These are phyloP conservation scores for Gallinago paraguaiae DNA, from an alignment of 2,113 vertebrate species.

Conservation along the genomic window DNA sequence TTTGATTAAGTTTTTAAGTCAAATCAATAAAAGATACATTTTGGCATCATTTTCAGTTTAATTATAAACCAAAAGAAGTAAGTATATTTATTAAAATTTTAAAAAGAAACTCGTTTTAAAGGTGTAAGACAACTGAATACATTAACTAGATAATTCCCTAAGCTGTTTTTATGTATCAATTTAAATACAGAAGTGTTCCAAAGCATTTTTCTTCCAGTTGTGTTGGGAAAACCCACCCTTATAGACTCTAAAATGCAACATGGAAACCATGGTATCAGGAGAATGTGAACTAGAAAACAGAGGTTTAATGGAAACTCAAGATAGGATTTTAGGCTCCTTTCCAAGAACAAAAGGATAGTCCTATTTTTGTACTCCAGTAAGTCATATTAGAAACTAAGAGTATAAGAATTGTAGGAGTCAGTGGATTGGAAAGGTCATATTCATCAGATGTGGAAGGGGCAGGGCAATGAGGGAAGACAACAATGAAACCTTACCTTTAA, in stretches of 20 bases:
- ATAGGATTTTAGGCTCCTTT: not conserved
- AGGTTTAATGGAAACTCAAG: not conserved
- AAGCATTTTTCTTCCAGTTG: not conserved
- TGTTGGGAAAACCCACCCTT: not conserved
- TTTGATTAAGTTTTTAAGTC: not conserved
- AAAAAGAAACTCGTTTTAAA: not conserved
- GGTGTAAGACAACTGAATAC: rapidly evolving
- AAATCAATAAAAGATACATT: not conserved
- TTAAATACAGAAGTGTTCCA: not conserved
- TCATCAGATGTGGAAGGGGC: not conserved
- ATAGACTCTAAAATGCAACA: not conserved
- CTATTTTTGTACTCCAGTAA: not conserved
- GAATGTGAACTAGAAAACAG: not conserved
- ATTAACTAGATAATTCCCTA: not conserved
- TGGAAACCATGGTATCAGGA: not conserved
- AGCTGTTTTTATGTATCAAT: not conserved
- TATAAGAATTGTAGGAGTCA: not conserved
- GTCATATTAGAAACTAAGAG: not conserved
- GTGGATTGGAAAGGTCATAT: not conserved
- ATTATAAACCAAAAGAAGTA: not conserved
- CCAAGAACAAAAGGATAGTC: not conserved
- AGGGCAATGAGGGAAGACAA: not conserved
- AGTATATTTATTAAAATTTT: not conserved
- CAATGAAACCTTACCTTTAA: not conserved
- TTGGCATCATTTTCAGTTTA: not conserved